Conservation (phyloP, 2,113 vertebrate species). For the Hemibagrus wyckioides region DNA sequence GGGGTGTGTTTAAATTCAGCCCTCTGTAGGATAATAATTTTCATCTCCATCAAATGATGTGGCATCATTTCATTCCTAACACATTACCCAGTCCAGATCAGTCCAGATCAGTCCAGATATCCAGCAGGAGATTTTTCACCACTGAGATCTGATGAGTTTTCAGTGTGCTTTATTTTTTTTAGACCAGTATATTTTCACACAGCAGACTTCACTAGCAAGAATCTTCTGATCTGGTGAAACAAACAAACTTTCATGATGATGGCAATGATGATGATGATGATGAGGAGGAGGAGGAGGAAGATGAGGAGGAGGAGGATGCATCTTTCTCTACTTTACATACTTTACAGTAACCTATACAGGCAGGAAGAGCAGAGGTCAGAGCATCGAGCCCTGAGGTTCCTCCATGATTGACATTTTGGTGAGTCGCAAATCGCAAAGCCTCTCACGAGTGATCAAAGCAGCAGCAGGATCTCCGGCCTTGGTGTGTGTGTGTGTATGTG, state of each 20-base stretch:
- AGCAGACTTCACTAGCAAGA: too few species aligned
- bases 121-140: too few species aligned
- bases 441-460: conserved; percentile 26
- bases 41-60: too few species aligned
- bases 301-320: background rate
- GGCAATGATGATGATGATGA: background rate
- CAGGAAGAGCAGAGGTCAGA: background rate
- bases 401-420: conserved; percentile 18
- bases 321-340: background rate
- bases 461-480: conserved; percentile 23
- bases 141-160: too few species aligned
- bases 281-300: too few species aligned
- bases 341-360: background rate
- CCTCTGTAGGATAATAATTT: too few species aligned
- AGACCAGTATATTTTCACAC: too few species aligned
- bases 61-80: too few species aligned
- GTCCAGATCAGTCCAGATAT: too few species aligned
- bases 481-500: conserved; percentile 56
- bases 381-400: conserved; percentile 5
- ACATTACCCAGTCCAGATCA: too few species aligned
- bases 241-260: background rate
- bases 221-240: background rate
- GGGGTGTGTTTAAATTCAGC: too few species aligned
- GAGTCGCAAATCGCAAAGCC: background rate
- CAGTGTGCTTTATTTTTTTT: too few species aligned